phyloP scores from a whole-genome alignment of 2,113 vertebrate species.

The Jacana jacana region DNA sequence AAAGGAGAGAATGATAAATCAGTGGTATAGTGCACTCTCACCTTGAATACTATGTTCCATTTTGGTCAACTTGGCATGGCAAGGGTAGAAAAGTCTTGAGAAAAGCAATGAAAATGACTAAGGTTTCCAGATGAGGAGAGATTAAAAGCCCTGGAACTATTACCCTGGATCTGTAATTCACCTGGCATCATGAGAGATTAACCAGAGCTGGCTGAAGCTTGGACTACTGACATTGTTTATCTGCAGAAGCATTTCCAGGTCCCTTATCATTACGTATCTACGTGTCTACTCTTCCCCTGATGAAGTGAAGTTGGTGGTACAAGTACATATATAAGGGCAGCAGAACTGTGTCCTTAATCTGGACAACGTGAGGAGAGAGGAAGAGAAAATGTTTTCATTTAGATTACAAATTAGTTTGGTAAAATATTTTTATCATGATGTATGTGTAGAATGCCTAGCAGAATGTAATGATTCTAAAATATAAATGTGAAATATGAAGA shows the following conservation, averaged over 20 bases:
- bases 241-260: neutral
- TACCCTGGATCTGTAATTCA: neutral
- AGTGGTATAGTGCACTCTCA: neutral
- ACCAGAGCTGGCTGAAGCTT: neutral
- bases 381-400: neutral
- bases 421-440: neutral
- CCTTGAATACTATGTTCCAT: neutral
- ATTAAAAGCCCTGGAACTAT: neutral
- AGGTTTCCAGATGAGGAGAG: neutral
- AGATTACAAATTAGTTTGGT: neutral
- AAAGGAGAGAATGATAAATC: constrained; percentile 10
- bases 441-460: neutral
- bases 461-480: neutral
- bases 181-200: neutral
- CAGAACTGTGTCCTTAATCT: neutral
- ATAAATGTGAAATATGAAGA: neutral
- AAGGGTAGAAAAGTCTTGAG: neutral
- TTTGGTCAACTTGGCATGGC: neutral
- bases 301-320: neutral
- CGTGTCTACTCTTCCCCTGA: neutral
- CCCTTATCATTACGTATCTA: neutral
- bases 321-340: neutral
- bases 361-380: rapidly evolving
- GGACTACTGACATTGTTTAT: neutral
- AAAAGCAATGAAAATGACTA: neutral